Evolutionary conservation across 1,140 invertebrate genomes (phyloP).

Genomic region (Frieseomelitta varia): DNA sequence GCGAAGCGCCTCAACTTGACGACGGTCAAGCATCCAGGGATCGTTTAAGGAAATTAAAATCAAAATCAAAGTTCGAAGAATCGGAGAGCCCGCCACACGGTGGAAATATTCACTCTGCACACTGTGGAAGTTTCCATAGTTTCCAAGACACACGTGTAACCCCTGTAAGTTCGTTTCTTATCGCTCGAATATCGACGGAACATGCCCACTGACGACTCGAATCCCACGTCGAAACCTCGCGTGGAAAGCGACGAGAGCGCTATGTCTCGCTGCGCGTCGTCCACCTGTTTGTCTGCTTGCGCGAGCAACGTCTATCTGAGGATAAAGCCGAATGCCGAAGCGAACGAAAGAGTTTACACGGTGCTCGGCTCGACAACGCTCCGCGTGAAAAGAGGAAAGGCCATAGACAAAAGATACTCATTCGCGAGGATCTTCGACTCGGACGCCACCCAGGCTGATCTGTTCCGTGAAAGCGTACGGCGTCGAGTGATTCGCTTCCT

Average conservation of each 20-base stretch:
- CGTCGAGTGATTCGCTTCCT: constrained; percentile 67
- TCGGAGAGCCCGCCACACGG: not conserved
- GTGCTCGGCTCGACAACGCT: constrained; percentile 69
- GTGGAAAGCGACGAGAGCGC: not conserved
- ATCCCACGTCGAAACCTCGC: not conserved
- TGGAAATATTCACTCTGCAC: not conserved
- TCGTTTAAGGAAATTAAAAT: not conserved
- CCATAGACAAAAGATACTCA: constrained; percentile 53
- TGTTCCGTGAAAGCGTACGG: constrained; percentile 69
- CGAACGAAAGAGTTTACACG: constrained; percentile 61
- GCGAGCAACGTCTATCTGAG: constrained; percentile 70
- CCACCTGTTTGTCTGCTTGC: not conserved
- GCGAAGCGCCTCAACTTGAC: not conserved
- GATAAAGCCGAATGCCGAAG: constrained; percentile 66
- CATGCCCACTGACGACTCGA: not conserved
- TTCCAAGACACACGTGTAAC: not conserved
- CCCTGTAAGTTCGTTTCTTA: not conserved
- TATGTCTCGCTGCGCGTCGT: not conserved
- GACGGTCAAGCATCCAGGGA: not conserved
- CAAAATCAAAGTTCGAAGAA: not conserved
- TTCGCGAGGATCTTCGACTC: constrained; percentile 73
- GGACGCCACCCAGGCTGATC: constrained; percentile 58
- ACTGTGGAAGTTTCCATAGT: not conserved
- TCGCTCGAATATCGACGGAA: not conserved
- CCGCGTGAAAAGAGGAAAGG: constrained; percentile 55